phyloP scores from a whole-genome alignment of 2,113 vertebrate genomes.

The Catagonus wagneri region DNA sequence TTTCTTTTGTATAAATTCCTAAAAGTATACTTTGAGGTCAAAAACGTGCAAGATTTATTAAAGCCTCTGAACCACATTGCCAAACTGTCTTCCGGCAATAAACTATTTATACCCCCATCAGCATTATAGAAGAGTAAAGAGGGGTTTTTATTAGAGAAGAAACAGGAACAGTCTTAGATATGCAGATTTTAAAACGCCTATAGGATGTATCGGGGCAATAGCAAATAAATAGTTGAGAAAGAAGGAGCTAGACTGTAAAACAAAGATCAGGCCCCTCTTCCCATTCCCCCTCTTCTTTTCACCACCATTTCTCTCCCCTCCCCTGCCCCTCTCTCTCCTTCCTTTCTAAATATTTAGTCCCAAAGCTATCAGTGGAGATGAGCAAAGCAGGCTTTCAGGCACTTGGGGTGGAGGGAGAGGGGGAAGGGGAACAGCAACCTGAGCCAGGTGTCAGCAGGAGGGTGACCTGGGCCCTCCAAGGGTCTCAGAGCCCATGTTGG shows the following conservation, averaged over 20 bases:
- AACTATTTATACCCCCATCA: not conserved
- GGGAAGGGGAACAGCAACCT: too few relatives aligned
- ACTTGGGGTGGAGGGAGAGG: not conserved
- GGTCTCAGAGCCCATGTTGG: not conserved
- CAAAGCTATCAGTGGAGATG: not conserved
- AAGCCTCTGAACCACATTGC: not conserved
- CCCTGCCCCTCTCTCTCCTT: not conserved
- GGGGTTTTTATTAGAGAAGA: not conserved
- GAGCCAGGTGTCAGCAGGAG: not conserved
- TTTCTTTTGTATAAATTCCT: conserved; percentile 22
- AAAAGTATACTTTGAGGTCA: not conserved
- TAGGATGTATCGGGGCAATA: not conserved
- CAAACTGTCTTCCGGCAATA: not conserved
- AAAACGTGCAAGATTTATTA: not conserved
- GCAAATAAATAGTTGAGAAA: not conserved
- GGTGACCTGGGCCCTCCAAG: not conserved
- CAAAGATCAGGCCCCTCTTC: not conserved
- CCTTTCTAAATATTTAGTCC: not conserved
- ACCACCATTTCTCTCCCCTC: not conserved
- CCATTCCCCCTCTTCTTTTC: not conserved
- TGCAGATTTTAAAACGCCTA: not conserved
- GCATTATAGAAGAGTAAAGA: not conserved
- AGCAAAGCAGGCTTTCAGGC: not conserved
- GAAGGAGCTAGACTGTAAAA: not conserved
- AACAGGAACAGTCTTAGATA: not conserved